Evolutionary conservation across 1,140 invertebrate species (phyloP).

Genomic region (Phymastichus coffea): DNA sequence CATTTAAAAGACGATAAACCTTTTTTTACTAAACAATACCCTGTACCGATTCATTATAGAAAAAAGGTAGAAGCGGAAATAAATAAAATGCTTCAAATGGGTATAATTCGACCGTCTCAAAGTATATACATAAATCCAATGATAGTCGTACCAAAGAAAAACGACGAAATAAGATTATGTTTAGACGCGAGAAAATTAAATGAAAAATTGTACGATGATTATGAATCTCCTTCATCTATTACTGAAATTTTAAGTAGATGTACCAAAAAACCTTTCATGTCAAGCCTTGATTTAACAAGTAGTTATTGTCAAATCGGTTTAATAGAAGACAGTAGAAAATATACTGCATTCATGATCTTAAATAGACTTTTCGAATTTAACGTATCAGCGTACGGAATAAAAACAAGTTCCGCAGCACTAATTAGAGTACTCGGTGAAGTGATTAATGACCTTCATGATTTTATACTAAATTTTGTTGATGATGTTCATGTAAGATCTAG

Average conservation of each 20-base stretch:
- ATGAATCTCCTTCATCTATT: conserved; percentile 22
- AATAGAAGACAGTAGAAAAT: background rate
- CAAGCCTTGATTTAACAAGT: background rate
- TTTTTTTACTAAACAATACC: conserved; percentile 25
- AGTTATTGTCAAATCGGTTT: background rate
- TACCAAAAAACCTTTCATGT: background rate
- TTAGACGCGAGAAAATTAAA: conserved; percentile 43
- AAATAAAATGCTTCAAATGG: conserved; percentile 27
- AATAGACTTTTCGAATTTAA: background rate
- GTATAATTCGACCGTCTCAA: conserved; percentile 31
- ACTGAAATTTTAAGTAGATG: background rate
- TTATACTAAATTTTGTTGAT: background rate
- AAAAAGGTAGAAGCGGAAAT: conserved; percentile 24
- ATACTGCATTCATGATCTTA: background rate
- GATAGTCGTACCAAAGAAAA: conserved; percentile 35
- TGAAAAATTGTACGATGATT: conserved; percentile 34
- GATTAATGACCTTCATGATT: background rate
- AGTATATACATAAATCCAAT: conserved; percentile 42
- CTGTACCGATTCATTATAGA: conserved; percentile 24
- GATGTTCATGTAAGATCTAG: background rate
- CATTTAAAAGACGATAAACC: conserved; percentile 24
- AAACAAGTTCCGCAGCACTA: background rate
- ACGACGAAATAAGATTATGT: conserved; percentile 38
- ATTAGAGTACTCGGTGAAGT: background rate
- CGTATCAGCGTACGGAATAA: background rate